phyloP scores from a whole-genome alignment of 2,888 invertebrate species.

The Lamellibrachia satsuma region DNA sequence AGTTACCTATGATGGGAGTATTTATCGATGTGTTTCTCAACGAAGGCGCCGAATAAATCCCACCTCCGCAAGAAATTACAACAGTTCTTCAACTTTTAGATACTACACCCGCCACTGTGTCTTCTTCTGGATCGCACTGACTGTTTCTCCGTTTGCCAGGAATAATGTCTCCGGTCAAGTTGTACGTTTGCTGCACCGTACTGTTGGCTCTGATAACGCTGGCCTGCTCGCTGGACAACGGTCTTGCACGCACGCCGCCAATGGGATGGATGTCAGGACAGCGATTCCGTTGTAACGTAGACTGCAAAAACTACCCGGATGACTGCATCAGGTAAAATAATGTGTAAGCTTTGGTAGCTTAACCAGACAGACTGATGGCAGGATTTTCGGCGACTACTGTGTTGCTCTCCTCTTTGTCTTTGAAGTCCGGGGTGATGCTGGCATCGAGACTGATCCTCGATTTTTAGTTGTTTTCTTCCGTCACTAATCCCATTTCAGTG shows the following conservation, averaged over 20 bases:
- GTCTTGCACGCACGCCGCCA: slow-evolving; percentile 58
- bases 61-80: too few relatives aligned
- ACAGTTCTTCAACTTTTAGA: too few relatives aligned
- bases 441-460: too few relatives aligned
- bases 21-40: too few relatives aligned
- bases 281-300: slow-evolving; percentile 55
- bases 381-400: too few relatives aligned
- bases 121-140: neutral
- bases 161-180: neutral
- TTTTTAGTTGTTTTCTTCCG: too few relatives aligned
- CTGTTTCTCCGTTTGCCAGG: neutral
- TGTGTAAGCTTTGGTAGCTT: neutral
- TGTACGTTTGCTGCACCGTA: neutral
- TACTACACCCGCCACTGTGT: neutral
- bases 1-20: too few relatives aligned
- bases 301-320: slow-evolving; percentile 55
- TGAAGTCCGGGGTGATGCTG: too few relatives aligned
- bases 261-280: slow-evolving; percentile 63
- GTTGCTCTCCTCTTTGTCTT: too few relatives aligned
- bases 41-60: too few relatives aligned
- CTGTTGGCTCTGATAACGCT: neutral
- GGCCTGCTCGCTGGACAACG: slow-evolving; percentile 51
- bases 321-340: slow-evolving; percentile 57
- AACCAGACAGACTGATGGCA: neutral
- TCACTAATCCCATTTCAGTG: too few relatives aligned